Percentiles rank a stretch among this genome's conserved stretches.
Evolutionary conservation across 1,140 invertebrate species (phyloP).

Genomic region (Gryon sp.): DNA sequence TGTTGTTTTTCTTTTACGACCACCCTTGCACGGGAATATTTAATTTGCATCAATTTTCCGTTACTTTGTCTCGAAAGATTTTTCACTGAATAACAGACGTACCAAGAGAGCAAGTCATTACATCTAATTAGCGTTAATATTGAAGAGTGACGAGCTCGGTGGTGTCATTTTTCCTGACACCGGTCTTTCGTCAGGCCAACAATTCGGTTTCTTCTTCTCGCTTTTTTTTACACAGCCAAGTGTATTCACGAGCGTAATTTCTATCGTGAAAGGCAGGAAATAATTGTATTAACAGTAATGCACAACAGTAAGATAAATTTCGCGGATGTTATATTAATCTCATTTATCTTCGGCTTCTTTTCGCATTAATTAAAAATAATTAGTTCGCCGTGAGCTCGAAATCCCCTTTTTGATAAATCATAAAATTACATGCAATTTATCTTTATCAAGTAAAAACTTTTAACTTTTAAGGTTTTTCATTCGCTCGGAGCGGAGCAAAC

Average conservation of each 20-base stretch:
- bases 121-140: slow-evolving; percentile 47
- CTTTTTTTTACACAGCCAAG: slow-evolving; percentile 30
- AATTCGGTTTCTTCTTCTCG: slow-evolving; percentile 14
- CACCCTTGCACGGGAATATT: background rate
- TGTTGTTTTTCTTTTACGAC: background rate
- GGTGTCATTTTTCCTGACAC: slow-evolving; percentile 41
- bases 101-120: slow-evolving; percentile 28
- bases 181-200: slow-evolving; percentile 26
- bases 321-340: slow-evolving; percentile 56
- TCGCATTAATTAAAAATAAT: slow-evolving; percentile 58
- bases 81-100: slow-evolving; percentile 21
- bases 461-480: slow-evolving; percentile 58
- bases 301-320: slow-evolving; percentile 56
- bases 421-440: slow-evolving; percentile 59
- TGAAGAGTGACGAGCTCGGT: slow-evolving; percentile 27
- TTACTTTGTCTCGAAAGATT: slow-evolving; percentile 6
- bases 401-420: slow-evolving; percentile 55
- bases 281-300: slow-evolving; percentile 55
- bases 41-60: slow-evolving; percentile 18
- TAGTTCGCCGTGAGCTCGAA: slow-evolving; percentile 43
- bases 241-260: slow-evolving; percentile 50
- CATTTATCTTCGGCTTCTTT: slow-evolving; percentile 56
- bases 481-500: slow-evolving; percentile 33
- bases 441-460: slow-evolving; percentile 57
- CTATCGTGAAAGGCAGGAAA: slow-evolving; percentile 48